A percentile compares a stretch with the other conserved stretches of the same genome.
Evolutionary conservation across 2,797 vertebrate species (phyloP).

Genomic region (Tragelaphus oryx): DNA sequence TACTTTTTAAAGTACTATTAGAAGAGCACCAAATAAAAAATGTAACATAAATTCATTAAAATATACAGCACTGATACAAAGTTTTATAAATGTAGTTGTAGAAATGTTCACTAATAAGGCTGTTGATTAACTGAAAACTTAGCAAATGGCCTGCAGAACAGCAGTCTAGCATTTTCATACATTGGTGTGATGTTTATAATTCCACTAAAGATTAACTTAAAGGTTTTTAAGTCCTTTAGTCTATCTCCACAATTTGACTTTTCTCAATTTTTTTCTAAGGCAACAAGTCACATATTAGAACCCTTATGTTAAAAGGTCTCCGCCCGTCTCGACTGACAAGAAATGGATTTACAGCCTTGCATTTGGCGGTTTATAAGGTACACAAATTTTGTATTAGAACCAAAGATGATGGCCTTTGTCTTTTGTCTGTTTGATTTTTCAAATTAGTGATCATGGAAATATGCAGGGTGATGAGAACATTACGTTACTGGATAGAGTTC

Average conservation of each 20-base stretch:
- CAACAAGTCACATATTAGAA: conserved; percentile 90
- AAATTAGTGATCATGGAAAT: background rate
- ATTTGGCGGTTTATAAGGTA: conserved; percentile 94
- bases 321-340: conserved; percentile 91
- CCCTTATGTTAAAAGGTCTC: conserved; percentile 93
- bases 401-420: background rate
- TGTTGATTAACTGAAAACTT: background rate
- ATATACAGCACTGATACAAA: background rate
- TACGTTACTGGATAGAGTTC: background rate
- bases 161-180: background rate
- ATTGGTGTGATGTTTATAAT: background rate
- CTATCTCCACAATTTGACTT: background rate
- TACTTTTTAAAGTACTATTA: background rate
- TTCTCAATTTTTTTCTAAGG: conserved; percentile 80
- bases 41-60: background rate
- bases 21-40: background rate
- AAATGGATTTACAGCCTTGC: conserved; percentile 95
- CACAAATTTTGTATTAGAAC: conserved; percentile 6
- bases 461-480: background rate
- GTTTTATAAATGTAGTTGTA: background rate
- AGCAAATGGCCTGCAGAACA: background rate
- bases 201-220: background rate
- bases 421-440: background rate
- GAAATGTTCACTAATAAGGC: background rate
- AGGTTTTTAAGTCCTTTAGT: background rate